phyloP scores from a whole-genome alignment of 2,113 vertebrate genomes.

The Carassius gibelio region DNA sequence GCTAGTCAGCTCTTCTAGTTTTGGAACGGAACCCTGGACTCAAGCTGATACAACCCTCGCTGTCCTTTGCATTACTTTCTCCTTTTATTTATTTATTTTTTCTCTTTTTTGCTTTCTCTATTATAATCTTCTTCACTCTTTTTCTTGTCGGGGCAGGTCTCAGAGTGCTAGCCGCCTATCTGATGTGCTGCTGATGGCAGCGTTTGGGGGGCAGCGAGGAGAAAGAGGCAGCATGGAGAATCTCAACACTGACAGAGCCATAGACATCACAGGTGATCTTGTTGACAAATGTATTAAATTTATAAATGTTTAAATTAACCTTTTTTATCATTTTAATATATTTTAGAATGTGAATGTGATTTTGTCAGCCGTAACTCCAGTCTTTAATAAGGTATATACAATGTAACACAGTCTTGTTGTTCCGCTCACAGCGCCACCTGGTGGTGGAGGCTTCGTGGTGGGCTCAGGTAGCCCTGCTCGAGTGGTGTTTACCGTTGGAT shows the following conservation, averaged over 20 bases:
- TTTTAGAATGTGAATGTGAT: too few relatives aligned
- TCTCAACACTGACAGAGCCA: constrained; percentile 85
- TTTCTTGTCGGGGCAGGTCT: constrained; percentile 74
- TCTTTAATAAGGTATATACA: neutral
- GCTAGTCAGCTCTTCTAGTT: neutral
- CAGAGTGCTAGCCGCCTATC: constrained; percentile 91
- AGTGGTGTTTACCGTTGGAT: constrained; percentile 94
- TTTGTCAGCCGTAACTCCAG: too few relatives aligned
- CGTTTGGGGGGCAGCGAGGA: constrained; percentile 82
- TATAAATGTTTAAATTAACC: too few relatives aligned
- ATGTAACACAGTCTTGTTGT: neutral
- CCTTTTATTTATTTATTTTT: neutral
- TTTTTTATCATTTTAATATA: too few relatives aligned
- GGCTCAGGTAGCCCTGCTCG: constrained; percentile 84
- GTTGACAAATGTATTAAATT: neutral
- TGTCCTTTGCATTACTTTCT: neutral
- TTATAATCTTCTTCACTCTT: neutral
- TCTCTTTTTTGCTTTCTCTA: neutral
- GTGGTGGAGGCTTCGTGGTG: constrained; percentile 76
- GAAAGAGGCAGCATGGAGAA: constrained; percentile 88
- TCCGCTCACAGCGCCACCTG: constrained; percentile 75
- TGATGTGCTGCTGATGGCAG: constrained; percentile 92
- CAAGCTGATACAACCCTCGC: neutral
- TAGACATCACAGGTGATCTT: constrained; percentile 83
- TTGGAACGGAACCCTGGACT: neutral